Percentiles rank a stretch among this genome's conserved stretches.
Conservation (phyloP, 2,888 invertebrate species). For the Heterodera filipjevi region DNA sequence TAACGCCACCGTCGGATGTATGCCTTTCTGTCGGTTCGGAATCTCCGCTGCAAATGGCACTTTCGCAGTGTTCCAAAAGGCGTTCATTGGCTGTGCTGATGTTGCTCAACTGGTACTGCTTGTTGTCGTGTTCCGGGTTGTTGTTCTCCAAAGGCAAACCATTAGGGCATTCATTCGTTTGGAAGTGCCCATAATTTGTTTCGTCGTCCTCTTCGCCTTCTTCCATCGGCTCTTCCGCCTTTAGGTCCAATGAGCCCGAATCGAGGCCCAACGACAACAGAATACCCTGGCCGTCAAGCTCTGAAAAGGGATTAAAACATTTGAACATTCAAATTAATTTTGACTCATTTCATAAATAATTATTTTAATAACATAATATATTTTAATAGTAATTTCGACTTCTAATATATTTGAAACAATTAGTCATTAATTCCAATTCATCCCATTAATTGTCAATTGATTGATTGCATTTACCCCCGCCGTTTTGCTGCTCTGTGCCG, state of each 20-base stretch:
- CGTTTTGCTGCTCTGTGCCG: constrained; percentile 12
- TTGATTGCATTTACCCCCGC: neutral
- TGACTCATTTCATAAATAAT: no score
- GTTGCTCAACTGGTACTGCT: neutral
- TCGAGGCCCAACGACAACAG: constrained; percentile 46
- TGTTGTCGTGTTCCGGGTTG: neutral
- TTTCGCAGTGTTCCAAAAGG: constrained; percentile 8
- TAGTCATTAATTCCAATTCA: no score
- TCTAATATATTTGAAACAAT: no score
- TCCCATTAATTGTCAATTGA: neutral
- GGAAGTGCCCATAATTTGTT: neutral
- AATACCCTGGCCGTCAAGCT: constrained; percentile 30
- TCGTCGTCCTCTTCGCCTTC: constrained; percentile 9
- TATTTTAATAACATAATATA: no score
- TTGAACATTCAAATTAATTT: no score
- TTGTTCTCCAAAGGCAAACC: neutral
- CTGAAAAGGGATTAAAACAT: neutral
- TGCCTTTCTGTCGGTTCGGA: neutral
- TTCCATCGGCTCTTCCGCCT: constrained; percentile 34
- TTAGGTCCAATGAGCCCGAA: constrained; percentile 45
- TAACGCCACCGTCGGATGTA: neutral
- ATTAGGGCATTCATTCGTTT: neutral
- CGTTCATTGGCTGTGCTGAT: constrained; percentile 9
- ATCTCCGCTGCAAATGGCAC: constrained; percentile 5
- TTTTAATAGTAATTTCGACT: no score